A percentile compares a stretch with the other conserved stretches of the same genome.
Conservation (phyloP, 2,113 vertebrate species). For the Thamnophis sirtalis region DNA sequence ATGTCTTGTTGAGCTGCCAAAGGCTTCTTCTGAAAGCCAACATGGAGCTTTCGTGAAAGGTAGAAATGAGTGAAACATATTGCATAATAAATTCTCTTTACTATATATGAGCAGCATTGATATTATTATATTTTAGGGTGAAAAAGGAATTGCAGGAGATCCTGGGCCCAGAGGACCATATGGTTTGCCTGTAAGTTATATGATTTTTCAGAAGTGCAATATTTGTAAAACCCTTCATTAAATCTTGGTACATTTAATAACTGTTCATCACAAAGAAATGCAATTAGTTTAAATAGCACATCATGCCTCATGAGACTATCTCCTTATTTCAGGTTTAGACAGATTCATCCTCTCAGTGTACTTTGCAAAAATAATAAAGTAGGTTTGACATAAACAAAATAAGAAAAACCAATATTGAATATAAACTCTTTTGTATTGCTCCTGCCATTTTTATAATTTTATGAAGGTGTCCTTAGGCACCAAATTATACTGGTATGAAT, state of each 20-base stretch:
- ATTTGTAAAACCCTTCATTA: conserved; percentile 40
- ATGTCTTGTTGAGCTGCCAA: background rate
- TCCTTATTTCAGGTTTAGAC: background rate
- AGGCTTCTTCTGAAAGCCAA: background rate
- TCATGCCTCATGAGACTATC: conserved; percentile 2
- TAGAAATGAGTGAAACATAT: background rate
- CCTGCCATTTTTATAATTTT: background rate
- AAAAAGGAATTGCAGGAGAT: conserved; percentile 82
- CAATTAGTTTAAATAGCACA: conserved; percentile 11
- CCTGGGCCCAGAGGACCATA: conserved; percentile 93
- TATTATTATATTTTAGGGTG: conserved; percentile 68
- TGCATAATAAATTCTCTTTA: background rate
- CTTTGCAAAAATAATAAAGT: background rate
- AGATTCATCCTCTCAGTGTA: background rate
- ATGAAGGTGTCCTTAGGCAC: background rate
- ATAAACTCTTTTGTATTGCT: background rate
- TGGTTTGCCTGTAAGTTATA: conserved; percentile 89
- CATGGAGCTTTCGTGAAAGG: background rate
- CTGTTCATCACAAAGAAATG: conserved; percentile 28
- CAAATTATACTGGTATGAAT: background rate
- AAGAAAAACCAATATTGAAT: conserved; percentile 4
- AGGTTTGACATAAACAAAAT: background rate
- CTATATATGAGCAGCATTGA: conserved; percentile 11
- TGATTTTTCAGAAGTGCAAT: background rate
- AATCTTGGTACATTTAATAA: conserved; percentile 27